phyloP scores from a whole-genome alignment of 2,113 vertebrate genomes.

The Petrocephalus zakoni region DNA sequence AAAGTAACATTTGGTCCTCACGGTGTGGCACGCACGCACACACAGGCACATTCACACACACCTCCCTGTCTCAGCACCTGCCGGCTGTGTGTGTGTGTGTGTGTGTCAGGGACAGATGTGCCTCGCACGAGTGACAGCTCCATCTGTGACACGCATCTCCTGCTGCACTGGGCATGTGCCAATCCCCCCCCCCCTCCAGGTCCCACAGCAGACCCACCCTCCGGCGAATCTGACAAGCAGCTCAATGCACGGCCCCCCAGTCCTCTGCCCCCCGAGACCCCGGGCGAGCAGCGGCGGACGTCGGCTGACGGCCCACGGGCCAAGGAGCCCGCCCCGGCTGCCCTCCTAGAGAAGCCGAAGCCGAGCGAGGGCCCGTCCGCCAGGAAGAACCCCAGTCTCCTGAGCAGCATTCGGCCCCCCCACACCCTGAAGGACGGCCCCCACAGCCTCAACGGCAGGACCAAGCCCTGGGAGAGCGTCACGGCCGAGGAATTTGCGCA shows the following conservation, averaged over 20 bases:
- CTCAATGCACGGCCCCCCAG: conserved; percentile 53
- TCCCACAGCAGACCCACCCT: conserved; percentile 54
- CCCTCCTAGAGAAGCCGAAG: conserved; percentile 70
- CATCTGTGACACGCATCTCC: conserved; percentile 17
- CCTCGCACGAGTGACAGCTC: conserved; percentile 15
- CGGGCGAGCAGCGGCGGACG: conserved; percentile 62
- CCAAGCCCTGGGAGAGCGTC: conserved; percentile 91
- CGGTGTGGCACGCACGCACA: background rate
- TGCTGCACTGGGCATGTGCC: conserved; percentile 19
- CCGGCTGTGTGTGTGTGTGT: conserved; percentile 17
- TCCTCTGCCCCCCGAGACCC: conserved; percentile 52
- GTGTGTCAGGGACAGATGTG: conserved; percentile 17
- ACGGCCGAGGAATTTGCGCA: conserved; percentile 94
- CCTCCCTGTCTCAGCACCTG: background rate
- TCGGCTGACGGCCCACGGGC: conserved; percentile 66
- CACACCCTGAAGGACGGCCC: conserved; percentile 73
- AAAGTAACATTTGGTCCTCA: no score
- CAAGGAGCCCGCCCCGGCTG: conserved; percentile 59
- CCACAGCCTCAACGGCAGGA: conserved; percentile 80
- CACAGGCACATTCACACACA: conserved; percentile 1
- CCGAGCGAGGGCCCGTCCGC: conserved; percentile 58
- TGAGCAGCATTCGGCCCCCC: conserved; percentile 75
- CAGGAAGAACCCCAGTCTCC: conserved; percentile 79
- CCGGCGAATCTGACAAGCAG: conserved; percentile 67
- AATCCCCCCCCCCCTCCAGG: conserved; percentile 44